Evolutionary conservation across 2,113 vertebrate genomes (phyloP).

Genomic region (Muscicapa adusta): DNA sequence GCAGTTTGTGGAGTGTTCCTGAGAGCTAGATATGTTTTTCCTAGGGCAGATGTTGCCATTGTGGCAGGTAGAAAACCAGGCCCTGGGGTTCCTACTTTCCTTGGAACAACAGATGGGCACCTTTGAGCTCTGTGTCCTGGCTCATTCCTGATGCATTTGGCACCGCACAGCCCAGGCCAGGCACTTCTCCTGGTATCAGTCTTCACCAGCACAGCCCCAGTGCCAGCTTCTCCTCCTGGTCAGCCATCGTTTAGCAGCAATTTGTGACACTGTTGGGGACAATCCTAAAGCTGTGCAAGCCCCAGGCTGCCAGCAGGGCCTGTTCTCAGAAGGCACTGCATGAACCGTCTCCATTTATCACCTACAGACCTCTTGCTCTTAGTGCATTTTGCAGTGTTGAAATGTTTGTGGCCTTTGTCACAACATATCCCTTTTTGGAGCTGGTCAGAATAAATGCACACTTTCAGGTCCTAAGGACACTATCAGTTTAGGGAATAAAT

Average conservation of each 20-base stretch:
- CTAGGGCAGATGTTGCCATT: not conserved
- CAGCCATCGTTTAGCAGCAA: not conserved
- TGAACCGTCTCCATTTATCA: not conserved
- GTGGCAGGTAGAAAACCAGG: not conserved
- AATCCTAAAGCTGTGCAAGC: not conserved
- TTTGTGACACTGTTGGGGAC: not conserved
- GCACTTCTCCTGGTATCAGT: accelerated
- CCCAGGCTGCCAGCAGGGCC: not conserved
- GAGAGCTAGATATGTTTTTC: not conserved
- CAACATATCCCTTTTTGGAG: not conserved
- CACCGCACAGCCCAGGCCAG: not conserved
- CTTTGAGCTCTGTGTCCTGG: not conserved
- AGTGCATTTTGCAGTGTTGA: not conserved
- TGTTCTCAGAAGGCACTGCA: not conserved
- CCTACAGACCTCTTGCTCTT: not conserved
- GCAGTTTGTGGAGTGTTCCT: not conserved
- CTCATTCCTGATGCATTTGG: not conserved
- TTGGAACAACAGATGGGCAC: not conserved
- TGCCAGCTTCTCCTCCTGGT: not conserved
- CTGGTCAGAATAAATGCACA: not conserved
- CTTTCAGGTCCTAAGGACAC: not conserved
- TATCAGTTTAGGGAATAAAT: not conserved
- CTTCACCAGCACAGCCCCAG: not conserved
- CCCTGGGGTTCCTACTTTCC: not conserved
- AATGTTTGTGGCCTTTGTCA: not conserved